These are phyloP conservation scores for Buphagus erythrorhynchus DNA, from an alignment of 2,797 vertebrate species.

Conservation along the genomic window DNA sequence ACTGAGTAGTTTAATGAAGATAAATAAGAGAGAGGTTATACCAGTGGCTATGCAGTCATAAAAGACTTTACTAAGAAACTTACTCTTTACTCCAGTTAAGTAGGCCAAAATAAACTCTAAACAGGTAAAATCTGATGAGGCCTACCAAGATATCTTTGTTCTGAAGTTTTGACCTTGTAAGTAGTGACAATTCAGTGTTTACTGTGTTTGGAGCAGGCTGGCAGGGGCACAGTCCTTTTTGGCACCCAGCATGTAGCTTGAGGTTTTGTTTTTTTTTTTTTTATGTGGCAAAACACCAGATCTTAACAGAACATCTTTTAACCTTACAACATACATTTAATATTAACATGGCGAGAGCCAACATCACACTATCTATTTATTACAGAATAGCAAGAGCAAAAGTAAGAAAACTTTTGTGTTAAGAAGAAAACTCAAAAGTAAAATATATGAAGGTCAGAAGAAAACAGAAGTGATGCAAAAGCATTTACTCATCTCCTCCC, in stretches of 20 bases:
- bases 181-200: neutral
- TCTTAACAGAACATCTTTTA: neutral
- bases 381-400: neutral
- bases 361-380: neutral
- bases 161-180: neutral
- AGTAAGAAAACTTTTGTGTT: neutral
- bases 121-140: neutral
- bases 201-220: neutral
- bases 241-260: neutral
- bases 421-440: neutral
- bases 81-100: neutral
- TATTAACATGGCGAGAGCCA: neutral
- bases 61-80: neutral
- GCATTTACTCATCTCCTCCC: neutral
- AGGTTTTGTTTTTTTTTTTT: rapidly evolving
- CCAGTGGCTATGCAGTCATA: neutral
- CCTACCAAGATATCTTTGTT: neutral
- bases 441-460: neutral
- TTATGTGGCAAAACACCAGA: neutral
- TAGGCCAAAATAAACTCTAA: neutral
- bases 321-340: neutral
- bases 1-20: neutral
- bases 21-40: neutral
- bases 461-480: rapidly evolving
- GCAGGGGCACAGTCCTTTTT: neutral